Conservation (phyloP, 2,797 vertebrate genomes). For the Cirrhinus molitorella region DNA sequence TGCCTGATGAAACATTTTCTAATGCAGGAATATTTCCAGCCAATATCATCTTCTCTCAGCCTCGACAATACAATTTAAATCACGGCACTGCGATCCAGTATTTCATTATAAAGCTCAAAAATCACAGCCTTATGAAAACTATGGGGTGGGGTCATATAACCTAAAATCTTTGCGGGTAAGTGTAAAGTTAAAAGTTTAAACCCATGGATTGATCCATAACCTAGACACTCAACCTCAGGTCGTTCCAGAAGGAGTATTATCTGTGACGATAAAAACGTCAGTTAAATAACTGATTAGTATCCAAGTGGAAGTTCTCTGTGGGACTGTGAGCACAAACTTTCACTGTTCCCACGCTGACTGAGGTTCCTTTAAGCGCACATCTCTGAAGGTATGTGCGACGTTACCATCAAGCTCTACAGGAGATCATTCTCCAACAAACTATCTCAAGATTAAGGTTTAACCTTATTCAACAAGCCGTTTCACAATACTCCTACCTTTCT, state of each 20-base stretch:
- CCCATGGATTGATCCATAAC: not conserved
- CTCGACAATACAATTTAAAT: not conserved
- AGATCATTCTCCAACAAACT: not conserved
- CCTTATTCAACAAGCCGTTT: not conserved
- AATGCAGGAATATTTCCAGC: not conserved
- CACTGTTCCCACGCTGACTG: constrained; percentile 36
- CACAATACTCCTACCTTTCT: constrained; percentile 74
- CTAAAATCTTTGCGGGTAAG: not conserved
- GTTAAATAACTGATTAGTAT: not conserved
- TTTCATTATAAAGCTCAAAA: not conserved
- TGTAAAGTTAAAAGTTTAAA: not conserved
- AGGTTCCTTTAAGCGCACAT: constrained; percentile 15
- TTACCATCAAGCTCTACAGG: not conserved
- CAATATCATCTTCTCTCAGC: not conserved
- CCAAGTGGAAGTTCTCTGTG: constrained; percentile 18
- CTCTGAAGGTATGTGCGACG: constrained; percentile 20
- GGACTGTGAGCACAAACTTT: constrained; percentile 41
- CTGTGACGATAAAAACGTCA: not conserved
- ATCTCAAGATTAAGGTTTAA: not conserved
- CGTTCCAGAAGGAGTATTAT: not conserved
- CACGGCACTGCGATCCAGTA: not conserved
- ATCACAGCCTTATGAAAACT: constrained; percentile 24
- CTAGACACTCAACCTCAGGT: constrained; percentile 1
- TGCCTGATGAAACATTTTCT: not conserved
- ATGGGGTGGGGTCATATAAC: not conserved